Evolutionary conservation across 2,797 vertebrate species (phyloP), one percentile per base, ranked within the genome.

Genomic region (Clarias laeviceps): DNA sequence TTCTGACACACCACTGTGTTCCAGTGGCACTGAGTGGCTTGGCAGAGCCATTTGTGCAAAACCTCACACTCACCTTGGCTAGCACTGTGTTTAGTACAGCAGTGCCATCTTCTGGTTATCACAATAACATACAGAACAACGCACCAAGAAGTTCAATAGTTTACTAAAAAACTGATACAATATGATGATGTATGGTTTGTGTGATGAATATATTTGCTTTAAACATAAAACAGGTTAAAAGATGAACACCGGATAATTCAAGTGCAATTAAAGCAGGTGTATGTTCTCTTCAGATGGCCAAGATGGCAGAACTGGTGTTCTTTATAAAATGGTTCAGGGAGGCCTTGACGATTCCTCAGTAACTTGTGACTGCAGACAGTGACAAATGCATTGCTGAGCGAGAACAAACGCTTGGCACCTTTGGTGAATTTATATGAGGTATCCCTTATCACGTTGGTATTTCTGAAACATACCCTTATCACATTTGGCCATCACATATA

Each of bases 101-200:
- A 88, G 92, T 93, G 93, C 94, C 94, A 93, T 93, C 94, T 91
- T 91, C 93, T 95, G 94, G 91, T 84, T 76, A 82, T 82, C 82
- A 74, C 57, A 82, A 81, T 80, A 57, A 82, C 61, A 86, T 66
- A 66, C 79, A 81, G 32, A 83, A 76, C 79, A 84, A 68, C 81
- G 86, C n/a, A 72, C 45, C 40, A 22, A 22, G 1, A 81, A 7
- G 22, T 54, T 24, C 22, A 54, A 66, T 20, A 80, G 2, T 24
- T 7, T 50, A 27, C 78, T 27, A 32, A 61, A 29, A 32, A 72
- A 62, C 24, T 20, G 4, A n/a, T 40, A 9, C 7, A 18, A 4
- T 37, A 8, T 9, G 73, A 8, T 9, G 73, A 77, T 59, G 3
- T 7, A 18, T 40, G 40, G 22, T 65, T 12, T 80, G 37, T 66